phyloP scores from a whole-genome alignment of 2,797 vertebrate genomes.

The Anableps anableps region DNA sequence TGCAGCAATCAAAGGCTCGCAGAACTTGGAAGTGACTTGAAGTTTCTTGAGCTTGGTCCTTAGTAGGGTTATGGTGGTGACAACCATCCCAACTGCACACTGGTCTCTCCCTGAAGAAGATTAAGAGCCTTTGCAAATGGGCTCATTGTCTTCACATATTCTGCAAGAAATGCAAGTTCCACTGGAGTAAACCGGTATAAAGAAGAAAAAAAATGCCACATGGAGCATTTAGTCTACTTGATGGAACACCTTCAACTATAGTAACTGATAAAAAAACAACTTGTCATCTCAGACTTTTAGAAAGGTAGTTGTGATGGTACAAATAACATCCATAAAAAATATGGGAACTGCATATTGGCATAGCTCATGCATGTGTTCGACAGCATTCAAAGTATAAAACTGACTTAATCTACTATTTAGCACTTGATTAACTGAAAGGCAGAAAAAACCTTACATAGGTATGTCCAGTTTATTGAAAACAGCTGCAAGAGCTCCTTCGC shows the following conservation, averaged over 20 bases:
- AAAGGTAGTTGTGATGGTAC: neutral
- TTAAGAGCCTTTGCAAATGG: neutral
- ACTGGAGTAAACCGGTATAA: neutral
- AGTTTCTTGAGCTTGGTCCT: too few species aligned
- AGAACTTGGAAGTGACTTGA: too few species aligned
- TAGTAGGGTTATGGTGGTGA: too few species aligned
- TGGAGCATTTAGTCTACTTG: neutral
- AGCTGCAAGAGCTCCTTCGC: neutral
- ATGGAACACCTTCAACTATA: neutral
- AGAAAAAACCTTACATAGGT: neutral
- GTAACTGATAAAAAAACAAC: neutral
- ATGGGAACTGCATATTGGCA: too few species aligned
- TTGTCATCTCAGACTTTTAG: neutral
- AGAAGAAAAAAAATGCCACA: too few species aligned
- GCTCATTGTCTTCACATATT: neutral
- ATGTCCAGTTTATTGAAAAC: neutral
- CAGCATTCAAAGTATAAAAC: neutral
- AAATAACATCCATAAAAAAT: neutral
- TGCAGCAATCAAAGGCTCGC: too few species aligned
- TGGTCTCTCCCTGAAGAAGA: neutral
- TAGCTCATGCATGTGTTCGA: too few species aligned
- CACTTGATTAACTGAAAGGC: neutral
- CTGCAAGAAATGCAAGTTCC: neutral
- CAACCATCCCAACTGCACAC: neutral
- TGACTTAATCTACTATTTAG: neutral